Evolutionary conservation across 2,113 vertebrate species (phyloP), one percentile per base, ranked within the genome.

Genomic region (Esox niger): DNA sequence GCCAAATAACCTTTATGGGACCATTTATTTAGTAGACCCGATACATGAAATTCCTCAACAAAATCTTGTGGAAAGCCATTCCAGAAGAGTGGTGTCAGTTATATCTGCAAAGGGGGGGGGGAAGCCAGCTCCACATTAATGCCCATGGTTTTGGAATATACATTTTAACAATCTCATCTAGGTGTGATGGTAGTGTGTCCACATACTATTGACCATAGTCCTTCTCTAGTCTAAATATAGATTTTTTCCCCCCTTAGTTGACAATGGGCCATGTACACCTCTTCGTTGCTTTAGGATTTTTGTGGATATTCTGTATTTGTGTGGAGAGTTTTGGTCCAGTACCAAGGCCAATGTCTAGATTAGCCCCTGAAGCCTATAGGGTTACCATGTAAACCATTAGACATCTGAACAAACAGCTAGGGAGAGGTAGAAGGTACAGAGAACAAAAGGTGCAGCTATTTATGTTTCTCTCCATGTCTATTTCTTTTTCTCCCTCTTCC

Each of bases 321-420:
- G 64, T 35, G 66, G 59, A n/a, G 38, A 15, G 38, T 4, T 2
- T 43, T 52, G 30, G 59, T 35, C 15, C 8, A 68, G 65, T 21
- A 26, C 21, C 2, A 35, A 54, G 52, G n/a, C 64, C 46, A 68
- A 23, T 62, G 35, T 70, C 69, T 59, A 59, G 59, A 61, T 72
- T 57, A 69, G 63, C 63, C 20, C 47, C 55, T 11, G 68, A 78
- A 76, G 26, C 30, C 38, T 63, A 11, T 11, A 60, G 49, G 60
- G 63, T 76, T 84, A 82, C 73, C 59, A 82, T 73, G 84, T 84
- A 88, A 88, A 86, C 80, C 60, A 59, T 69, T 70, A 62, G 2
- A 72, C 84, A 89, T 86, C 86, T 90, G 84, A 76, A 83, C 71
- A 86, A 90, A 87, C 77, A 89, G 21, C n/a, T 17, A 56, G 81